phyloP scores from a whole-genome alignment of 2,797 vertebrate species.

The Monodelphis domestica region DNA sequence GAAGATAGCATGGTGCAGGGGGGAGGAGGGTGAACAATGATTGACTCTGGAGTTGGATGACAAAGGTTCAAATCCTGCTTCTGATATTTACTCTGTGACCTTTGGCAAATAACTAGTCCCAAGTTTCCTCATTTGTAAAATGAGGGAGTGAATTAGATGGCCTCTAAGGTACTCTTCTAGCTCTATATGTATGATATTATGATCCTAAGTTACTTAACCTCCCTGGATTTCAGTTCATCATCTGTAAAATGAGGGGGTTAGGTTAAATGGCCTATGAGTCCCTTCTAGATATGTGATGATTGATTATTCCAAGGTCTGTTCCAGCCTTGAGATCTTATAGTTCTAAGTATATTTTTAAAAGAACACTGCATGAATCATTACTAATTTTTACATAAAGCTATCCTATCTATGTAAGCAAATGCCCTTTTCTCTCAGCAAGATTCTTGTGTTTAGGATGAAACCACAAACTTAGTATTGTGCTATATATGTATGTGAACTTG shows the following conservation, averaged over 20 bases:
- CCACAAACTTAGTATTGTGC: background rate
- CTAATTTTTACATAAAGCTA: background rate
- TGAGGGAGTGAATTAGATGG: background rate
- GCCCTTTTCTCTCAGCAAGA: background rate
- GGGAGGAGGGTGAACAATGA: background rate
- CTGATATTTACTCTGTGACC: background rate
- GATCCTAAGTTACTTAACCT: background rate
- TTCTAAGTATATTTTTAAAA: background rate
- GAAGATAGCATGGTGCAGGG: background rate
- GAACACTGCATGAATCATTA: background rate
- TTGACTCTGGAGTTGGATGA: background rate
- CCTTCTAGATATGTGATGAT: background rate
- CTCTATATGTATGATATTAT: background rate
- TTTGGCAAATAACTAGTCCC: background rate
- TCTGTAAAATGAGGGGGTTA: background rate
- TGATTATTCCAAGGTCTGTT: background rate
- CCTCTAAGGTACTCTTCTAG: background rate
- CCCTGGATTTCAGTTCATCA: background rate
- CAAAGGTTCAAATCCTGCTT: background rate
- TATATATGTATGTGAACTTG: background rate
- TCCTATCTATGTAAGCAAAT: background rate
- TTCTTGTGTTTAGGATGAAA: background rate
- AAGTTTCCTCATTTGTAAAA: background rate
- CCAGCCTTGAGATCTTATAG: conserved; percentile 3
- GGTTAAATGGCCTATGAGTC: background rate